Conservation (phyloP, 2,113 vertebrate species). For the Camelus dromedarius region DNA sequence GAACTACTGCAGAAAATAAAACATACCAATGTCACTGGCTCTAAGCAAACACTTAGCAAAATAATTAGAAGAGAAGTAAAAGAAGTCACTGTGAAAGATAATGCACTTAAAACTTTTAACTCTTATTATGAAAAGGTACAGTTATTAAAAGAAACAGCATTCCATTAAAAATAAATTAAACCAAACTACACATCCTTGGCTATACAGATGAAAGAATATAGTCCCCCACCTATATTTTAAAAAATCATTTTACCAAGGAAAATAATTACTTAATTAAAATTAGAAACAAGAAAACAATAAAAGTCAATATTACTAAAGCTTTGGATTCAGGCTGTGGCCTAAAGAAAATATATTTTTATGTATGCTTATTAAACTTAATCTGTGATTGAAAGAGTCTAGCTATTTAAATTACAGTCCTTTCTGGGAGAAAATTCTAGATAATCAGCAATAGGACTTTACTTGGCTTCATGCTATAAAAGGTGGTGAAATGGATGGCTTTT, state of each 20-base stretch:
- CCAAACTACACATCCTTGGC: neutral
- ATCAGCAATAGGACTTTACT: slow-evolving; percentile 3
- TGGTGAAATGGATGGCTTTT: neutral
- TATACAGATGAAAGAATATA: slow-evolving; percentile 7
- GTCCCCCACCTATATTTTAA: neutral
- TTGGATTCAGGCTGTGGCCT: slow-evolving; percentile 16
- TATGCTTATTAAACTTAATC: neutral
- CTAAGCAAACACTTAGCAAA: slow-evolving; percentile 50
- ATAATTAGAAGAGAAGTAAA: slow-evolving; percentile 27
- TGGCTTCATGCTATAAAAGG: slow-evolving; percentile 36
- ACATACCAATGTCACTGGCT: neutral
- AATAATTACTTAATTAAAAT: slow-evolving; percentile 35
- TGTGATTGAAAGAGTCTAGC: slow-evolving; percentile 5
- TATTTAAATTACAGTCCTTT: slow-evolving; percentile 17
- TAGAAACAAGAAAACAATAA: slow-evolving; percentile 35
- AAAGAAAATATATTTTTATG: slow-evolving; percentile 33
- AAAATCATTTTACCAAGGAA: neutral
- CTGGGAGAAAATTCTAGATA: slow-evolving; percentile 44
- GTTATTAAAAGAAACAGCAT: slow-evolving; percentile 51
- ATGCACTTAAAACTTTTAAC: slow-evolving; percentile 46
- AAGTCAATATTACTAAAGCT: neutral
- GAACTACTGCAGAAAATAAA: slow-evolving; percentile 48
- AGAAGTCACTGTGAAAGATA: slow-evolving; percentile 47
- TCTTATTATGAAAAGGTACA: neutral
- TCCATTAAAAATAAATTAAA: slow-evolving; percentile 14